Base-by-base conservation (phyloP, 2,797 vertebrate genomes). In the Myioborus miniatus region DNA sequence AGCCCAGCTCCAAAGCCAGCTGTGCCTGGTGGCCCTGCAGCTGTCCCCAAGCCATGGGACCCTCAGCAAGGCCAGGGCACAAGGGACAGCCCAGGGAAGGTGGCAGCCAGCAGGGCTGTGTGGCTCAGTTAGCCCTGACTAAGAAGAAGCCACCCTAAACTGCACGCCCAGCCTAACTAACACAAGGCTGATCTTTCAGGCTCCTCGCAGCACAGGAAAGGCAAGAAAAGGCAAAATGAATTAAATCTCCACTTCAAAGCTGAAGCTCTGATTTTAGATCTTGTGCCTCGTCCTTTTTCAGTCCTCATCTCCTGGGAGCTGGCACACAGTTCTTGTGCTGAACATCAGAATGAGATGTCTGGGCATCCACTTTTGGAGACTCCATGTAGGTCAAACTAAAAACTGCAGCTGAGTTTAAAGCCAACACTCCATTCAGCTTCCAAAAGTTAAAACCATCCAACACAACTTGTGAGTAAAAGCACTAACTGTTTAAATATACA, bases 151-250 rank as follows among this genome's bases (percentile, higher is more conserved):
- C 4, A 15, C 4, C 1, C 71, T 83, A 26, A 90, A 70, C 21
- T 63, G 91, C 69, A 20, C 5, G 1, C 15, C n/a, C 11, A 37
- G 71, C 69, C 70, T 20, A 52, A 71, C 70, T 20, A 52, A 71
- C 68, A 49, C 29, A 5, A 22, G 3, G 3, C 46, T 81, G 32
- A 74, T 76, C 84, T 67, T 74, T 69, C 76, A 90, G 95, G 84
- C 77, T 92, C 68, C 69, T 90, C 24, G 20, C 59, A 96, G 88
- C 64, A 27, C 4, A 24, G 19, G 34, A 82, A 63, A 92, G 90
- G 95, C 91, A 94, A 96, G 97, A 87, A 69, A 36, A 80, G 68
- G 67, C 88, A 87, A 90, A 95, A 75, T 11, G 86, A 96, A 87
- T 79, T 64, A 37, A 72, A 65, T 32, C 89, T 85, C 79, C 60